phyloP scores from a whole-genome alignment of 2,797 vertebrate genomes.

The Buceros bicornis region DNA sequence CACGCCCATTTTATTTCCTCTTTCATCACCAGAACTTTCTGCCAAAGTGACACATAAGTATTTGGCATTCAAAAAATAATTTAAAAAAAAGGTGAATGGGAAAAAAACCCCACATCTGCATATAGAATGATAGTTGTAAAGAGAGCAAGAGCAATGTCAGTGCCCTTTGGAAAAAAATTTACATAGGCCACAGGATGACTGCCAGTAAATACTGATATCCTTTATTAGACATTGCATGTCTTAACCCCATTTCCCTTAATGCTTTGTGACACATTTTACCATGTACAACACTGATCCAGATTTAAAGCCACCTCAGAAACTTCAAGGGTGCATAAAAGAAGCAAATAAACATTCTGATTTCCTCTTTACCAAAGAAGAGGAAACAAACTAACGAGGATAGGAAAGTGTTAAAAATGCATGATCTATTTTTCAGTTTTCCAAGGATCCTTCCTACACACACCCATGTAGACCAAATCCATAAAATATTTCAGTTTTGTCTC shows the following conservation, averaged over 20 bases:
- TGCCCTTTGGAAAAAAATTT: not conserved
- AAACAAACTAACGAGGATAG: not conserved
- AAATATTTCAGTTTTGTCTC: not conserved
- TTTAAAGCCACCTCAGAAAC: not conserved
- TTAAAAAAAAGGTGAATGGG: not conserved
- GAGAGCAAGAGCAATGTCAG: not conserved
- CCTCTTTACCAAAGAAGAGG: not conserved
- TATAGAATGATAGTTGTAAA: not conserved
- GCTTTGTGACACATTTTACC: conserved; percentile 1
- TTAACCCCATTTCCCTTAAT: conserved; percentile 22
- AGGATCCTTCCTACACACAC: not conserved
- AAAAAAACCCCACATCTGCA: not conserved
- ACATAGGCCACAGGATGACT: not conserved
- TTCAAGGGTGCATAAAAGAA: not conserved
- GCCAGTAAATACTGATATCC: conserved; percentile 24
- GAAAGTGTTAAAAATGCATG: not conserved
- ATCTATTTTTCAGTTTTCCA: not conserved
- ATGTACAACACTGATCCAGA: not conserved
- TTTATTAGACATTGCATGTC: not conserved
- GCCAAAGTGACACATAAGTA: not conserved
- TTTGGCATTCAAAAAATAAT: not conserved
- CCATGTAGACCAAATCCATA: not conserved
- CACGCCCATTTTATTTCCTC: not conserved
- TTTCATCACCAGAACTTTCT: not conserved
- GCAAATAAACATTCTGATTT: not conserved